Base-by-base conservation (phyloP, 2,797 vertebrate species). In the Sorex maritimensis region DNA sequence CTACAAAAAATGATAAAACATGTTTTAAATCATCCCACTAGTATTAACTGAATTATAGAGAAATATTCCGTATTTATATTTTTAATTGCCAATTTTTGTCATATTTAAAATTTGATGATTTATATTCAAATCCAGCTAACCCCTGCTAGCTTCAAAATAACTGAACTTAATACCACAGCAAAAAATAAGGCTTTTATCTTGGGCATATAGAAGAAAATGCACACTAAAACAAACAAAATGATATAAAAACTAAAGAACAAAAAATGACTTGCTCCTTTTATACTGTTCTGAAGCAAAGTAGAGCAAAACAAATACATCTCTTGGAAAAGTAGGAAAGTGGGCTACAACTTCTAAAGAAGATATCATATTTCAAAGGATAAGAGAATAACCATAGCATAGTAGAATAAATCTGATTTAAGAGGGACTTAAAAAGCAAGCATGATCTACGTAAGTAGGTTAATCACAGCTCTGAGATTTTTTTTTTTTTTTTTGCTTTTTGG, bases 391-490 rank as follows among this genome's bases (percentile, higher is more conserved):
- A 93, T 68, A 88, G 63, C 65, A 46, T 0, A 0, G 17, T 46
- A 13, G 13, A 92, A 88, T 65, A 79, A 92, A 94, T 58, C 14
- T 46, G 55, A 93, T 91, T 95, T 78, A 84, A 87, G 61, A 88
- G 52, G 90, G 46, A 81, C 80, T 82, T 78, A 4, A 63, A 90
- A 86, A 28, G 46, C 72, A 84, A 0, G 0, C 6, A 74, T 85
- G 63, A 49, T 77, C 69, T 89, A 89, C 30, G 84, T 96, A 98
- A 97, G 73, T 92, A 94, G 93, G 75, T 96, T 97, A 95, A 84
- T 96, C 79, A 61, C 12, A 96, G 89, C 95, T 96, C 74, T 95
- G 84, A 92, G 91, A 75, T 89, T 96, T 78, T 34, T 34, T 34
- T 96, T 78, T 34, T 34, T 34, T 34, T 34, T 34, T 34, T 34